Evolutionary conservation across 2,797 vertebrate species (phyloP), one percentile per base, ranked within the genome.

Genomic region (Gymnothorax reevesii): DNA sequence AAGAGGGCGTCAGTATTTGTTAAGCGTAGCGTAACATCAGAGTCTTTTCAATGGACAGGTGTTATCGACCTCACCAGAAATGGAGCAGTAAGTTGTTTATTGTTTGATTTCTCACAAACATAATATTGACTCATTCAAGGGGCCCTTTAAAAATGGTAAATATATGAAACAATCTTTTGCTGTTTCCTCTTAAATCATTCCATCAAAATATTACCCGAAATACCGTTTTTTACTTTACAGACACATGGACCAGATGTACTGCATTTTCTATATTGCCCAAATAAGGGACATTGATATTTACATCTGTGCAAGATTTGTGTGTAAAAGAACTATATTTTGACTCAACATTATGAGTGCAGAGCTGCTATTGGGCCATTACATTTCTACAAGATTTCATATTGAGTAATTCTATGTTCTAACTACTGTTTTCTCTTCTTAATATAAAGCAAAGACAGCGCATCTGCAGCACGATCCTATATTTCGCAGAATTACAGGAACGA

Each of bases 221-320:
- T 88, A 85, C 80, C 87, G 84, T 86, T 84, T 89, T 77, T 86
- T 64, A 77, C 42, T 86, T 86, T 27, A 57, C 52, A 73, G 83
- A 87, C 85, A 66, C 88, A 84, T 59, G 57, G 9, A 9, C 0
- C 7, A 59, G 86, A 89, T n/a, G 73, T 77, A 52, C 7, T 49
- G 73, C 52, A 73, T n/a, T 33, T 64, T 83, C n/a, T 71, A 33
- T 84, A 83, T 7, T 60, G 59, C 5, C 59, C 60, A 52, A 49
- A 82, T 75, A 59, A 82, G 33, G 64, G 57, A 25, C 27, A n/a
- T 87, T 22, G 85, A 66, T 55, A 71, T 64, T 54, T 80, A 80
- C 52, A 54, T n/a, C 52, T 80, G 52, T 55, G n/a, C 25, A 69
- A 0, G 64, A 69, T 25, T 69, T 69, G 25, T 25, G 64, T 25